Conservation (phyloP, 2,888 invertebrate genomes). For the Coenonympha arcania region DNA sequence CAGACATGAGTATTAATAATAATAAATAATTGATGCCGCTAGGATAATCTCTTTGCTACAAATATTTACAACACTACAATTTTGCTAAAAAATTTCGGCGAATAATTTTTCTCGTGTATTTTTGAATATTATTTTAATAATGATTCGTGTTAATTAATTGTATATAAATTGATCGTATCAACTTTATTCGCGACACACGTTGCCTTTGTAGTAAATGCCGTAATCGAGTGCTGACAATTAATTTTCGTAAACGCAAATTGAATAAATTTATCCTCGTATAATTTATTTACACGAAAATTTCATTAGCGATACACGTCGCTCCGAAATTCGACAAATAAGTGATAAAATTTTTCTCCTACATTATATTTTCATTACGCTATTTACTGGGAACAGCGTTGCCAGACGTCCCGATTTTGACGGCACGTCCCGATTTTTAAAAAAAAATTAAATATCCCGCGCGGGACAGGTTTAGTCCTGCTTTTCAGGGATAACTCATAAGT, state of each 20-base stretch:
- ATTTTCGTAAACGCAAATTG: conserved; percentile 12
- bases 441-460: no score
- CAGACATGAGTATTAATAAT: no score
- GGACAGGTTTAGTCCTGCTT: no score
- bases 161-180: conserved; percentile 10
- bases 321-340: neutral
- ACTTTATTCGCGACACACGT: conserved; percentile 10
- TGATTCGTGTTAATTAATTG: neutral
- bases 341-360: neutral
- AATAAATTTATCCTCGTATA: conserved; percentile 15
- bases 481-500: no score
- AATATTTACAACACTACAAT: no score
- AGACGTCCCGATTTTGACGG: no score
- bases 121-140: neutral
- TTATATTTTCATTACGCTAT: neutral
- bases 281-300: conserved; percentile 13
- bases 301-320: conserved; percentile 1
- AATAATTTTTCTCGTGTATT: no score
- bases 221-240: conserved; percentile 16
- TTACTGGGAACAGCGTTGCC: no score
- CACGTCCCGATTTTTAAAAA: no score
- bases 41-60: no score
- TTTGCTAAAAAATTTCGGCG: no score
- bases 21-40: no score
- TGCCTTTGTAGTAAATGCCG: conserved; percentile 11